Evolutionary conservation across 2,113 vertebrate species (phyloP), one percentile per base, ranked within the genome.

Genomic region (Limanda limanda): DNA sequence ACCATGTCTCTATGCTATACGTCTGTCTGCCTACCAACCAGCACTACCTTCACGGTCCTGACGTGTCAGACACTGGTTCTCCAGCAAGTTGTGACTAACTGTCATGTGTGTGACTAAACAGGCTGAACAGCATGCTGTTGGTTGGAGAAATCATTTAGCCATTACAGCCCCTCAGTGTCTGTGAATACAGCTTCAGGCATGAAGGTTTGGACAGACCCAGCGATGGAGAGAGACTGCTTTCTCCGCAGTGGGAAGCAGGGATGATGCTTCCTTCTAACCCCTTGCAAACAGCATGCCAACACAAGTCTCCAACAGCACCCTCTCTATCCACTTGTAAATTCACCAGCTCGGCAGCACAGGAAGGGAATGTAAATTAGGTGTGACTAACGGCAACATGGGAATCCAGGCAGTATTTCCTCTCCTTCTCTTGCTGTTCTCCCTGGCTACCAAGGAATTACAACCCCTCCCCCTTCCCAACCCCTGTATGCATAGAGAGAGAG

Each of bases 291-390:
- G 89, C 89, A 76, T 82, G 88, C 86, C 88, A 80, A 79, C 89
- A 86, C 91, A 81, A 84, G 89, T 74, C 89, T 79, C 85, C 75
- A 86, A 88, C 88, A 83, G 78, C 85, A 83, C 84, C 83, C 86
- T 87, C 88, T 90, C 88, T 86, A 86, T 88, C 86, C 90, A 86
- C 91, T 90, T 91, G 88, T 89, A 86, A 92, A 92, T 89, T 78
- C 88, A 87, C 76, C 80, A 84, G 76, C 89, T 83, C 80, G 79
- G 84, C 76, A 88, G 86, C 76, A 48, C 74, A 87, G 88, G 80
- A 89, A 90, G 84, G 88, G 86, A 91, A 93, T 91, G 86, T 86
- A 91, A 93, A 94, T 93, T 81, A 90, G 86, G 85, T 90, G 92
- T 87, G 89, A 93, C 90, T 92, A 92, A 94, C 91, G 80, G 85